Evolutionary conservation across 2,113 vertebrate species (phyloP), one percentile per base, ranked within the genome.

Genomic region (Hymenochirus boettgeri): DNA sequence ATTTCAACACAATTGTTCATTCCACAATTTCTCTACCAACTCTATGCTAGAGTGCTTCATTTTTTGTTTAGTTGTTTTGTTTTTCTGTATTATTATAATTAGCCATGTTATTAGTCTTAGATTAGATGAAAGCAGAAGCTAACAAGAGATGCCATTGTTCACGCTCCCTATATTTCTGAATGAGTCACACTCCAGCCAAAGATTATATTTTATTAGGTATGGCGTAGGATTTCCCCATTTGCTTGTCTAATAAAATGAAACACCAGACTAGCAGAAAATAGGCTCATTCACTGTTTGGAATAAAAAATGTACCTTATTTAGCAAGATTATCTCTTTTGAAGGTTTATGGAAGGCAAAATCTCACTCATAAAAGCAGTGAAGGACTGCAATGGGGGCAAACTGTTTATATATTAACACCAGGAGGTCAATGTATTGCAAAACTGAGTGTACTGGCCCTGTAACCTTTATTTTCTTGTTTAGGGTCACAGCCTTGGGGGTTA

Each of bases 211-310:
- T 87, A 87, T 77, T 83, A 77, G 78, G 61, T 66, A 69, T 77
- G 65, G 82, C 72, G 71, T 77, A 77, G 83, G 82, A 76, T 83
- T 86, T 83, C 81, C 85, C 82, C 76, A 75, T 86, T 87, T 85
- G 79, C 82, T 85, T 85, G 84, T 86, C 84, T 85, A 83, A 84
- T 86, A 81, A 86, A 89, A 83, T 84, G 84, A 86, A 83, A 83
- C 75, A 70, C 70, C 33, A 75, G 77, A 77, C 82, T 78, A 74
- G 81, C 82, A n/a, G 21, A 12, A 22, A 52, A 25, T 18, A 60
- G 33, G 42, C 31, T 7, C 29, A 21, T 31, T 8, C 19, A 37
- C 18, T 8, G 45, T 10, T 61, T 4, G 27, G 26, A 60, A 45
- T 31, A 50, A 60, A 37, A 60, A 31, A 60, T 27, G n/a, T 31